Conservation (phyloP, 1,140 invertebrate species). For the Apis dorsata region DNA sequence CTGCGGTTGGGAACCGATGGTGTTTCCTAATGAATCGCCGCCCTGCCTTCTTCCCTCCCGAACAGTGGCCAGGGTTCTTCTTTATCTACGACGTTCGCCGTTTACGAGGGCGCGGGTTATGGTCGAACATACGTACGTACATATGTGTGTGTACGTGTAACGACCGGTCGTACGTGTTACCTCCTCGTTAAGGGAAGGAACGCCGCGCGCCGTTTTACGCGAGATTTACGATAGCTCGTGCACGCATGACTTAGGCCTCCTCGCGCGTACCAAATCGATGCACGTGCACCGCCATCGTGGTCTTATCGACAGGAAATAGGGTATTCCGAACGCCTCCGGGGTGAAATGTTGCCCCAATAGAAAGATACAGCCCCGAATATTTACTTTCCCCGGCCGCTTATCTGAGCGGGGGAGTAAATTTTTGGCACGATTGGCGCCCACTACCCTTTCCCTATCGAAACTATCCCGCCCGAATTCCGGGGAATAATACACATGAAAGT, state of each 20-base stretch:
- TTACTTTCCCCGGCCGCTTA: slow-evolving; percentile 25
- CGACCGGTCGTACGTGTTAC: slow-evolving; percentile 21
- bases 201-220: slow-evolving; percentile 43
- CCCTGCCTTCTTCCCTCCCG: no score
- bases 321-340: slow-evolving; percentile 27
- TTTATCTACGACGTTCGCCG: slow-evolving; percentile 49
- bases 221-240: slow-evolving; percentile 58
- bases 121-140: not conserved
- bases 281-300: slow-evolving; percentile 10
- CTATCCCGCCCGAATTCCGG: not conserved
- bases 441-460: not conserved
- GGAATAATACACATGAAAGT: not conserved
- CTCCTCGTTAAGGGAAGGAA: slow-evolving; percentile 49
- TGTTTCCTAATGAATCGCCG: slow-evolving; percentile 22
- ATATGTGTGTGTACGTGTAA: slow-evolving; percentile 4
- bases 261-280: slow-evolving; percentile 47
- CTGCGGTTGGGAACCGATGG: not conserved
- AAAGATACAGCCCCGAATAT: slow-evolving; percentile 35
- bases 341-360: slow-evolving; percentile 34
- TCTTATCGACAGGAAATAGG: slow-evolving; percentile 47
- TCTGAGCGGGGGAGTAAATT: slow-evolving; percentile 24
- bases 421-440: slow-evolving; percentile 8
- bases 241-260: slow-evolving; percentile 55
- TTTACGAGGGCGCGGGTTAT: slow-evolving; percentile 39
- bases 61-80: slow-evolving; percentile 18